These are phyloP conservation scores for Parasteatoda lunata DNA, from an alignment of 2,888 invertebrate species.

Conservation along the genomic window DNA sequence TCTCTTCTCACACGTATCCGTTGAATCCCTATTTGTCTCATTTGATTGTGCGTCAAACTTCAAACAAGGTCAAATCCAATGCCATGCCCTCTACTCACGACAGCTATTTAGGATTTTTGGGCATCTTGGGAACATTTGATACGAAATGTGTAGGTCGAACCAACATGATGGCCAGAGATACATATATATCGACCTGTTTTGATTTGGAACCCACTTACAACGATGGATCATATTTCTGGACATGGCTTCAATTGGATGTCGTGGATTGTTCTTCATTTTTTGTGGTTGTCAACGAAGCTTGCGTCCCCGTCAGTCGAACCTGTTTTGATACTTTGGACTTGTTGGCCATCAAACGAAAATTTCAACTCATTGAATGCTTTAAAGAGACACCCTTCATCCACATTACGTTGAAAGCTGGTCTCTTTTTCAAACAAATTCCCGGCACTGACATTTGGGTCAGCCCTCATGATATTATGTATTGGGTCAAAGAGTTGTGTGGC, in stretches of 20 bases:
- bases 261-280: too few relatives aligned
- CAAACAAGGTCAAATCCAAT: constrained; percentile 19
- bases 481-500: not conserved
- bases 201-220: not conserved
- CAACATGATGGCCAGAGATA: constrained; percentile 21
- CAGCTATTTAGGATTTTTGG: constrained; percentile 17
- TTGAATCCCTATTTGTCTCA: constrained; percentile 20
- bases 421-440: not conserved
- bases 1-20: constrained; percentile 4
- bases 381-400: not conserved
- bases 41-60: constrained; percentile 19
- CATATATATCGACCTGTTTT: not conserved
- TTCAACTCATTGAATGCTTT: not conserved
- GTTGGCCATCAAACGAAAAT: not conserved
- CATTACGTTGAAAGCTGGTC: not conserved
- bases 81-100: not conserved
- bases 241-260: too few relatives aligned
- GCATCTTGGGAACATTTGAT: constrained; percentile 25
- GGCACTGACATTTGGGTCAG: not conserved
- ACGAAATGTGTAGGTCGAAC: constrained; percentile 31
- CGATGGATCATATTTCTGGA: too few relatives aligned
- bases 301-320: not conserved
- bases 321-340: not conserved
- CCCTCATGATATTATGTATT: not conserved
- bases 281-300: constrained; percentile 11